These are phyloP conservation scores for Hormiphora californensis DNA, from an alignment of 37 sponge, comb jelly and placozoan genomes.

Conservation along the genomic window DNA sequence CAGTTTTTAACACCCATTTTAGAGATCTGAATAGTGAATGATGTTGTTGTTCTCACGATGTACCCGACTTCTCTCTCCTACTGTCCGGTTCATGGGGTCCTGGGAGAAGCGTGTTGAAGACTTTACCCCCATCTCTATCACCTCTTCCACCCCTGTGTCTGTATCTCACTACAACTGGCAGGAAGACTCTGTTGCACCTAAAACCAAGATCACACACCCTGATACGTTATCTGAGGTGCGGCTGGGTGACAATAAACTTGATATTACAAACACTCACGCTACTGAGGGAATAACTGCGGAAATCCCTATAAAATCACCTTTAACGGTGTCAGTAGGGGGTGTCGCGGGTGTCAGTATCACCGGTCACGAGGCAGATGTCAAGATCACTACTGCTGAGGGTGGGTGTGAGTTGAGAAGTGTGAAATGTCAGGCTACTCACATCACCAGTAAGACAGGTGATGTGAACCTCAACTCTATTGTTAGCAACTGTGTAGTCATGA, in stretches of 20 bases:
- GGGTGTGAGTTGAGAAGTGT: background rate
- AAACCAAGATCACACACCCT: background rate
- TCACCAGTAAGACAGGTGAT: slow-evolving; percentile 18
- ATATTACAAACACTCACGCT: background rate
- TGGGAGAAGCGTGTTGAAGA: slow-evolving; percentile 40
- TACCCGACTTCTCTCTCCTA: too few relatives aligned
- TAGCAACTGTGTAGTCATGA: slow-evolving; percentile 24
- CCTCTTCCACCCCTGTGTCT: background rate
- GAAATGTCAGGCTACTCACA: background rate
- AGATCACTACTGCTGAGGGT: background rate
- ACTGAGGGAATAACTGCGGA: background rate
- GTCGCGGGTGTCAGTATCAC: background rate
- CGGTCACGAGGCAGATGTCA: slow-evolving; percentile 37
- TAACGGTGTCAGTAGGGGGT: background rate
- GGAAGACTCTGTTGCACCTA: background rate
- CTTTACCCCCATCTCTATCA: slow-evolving; percentile 25
- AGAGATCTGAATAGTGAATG: too few relatives aligned
- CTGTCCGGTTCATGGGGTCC: too few relatives aligned
- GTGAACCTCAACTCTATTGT: slow-evolving; percentile 23
- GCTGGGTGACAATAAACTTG: background rate
- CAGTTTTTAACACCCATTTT: too few relatives aligned
- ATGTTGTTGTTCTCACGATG: too few relatives aligned
- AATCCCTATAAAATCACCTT: slow-evolving; percentile 24
- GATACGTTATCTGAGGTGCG: background rate
- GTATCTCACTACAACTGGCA: slow-evolving; percentile 16